Conservation (phyloP, 2,797 vertebrate genomes). For the Triplophysa yarkandensis region DNA sequence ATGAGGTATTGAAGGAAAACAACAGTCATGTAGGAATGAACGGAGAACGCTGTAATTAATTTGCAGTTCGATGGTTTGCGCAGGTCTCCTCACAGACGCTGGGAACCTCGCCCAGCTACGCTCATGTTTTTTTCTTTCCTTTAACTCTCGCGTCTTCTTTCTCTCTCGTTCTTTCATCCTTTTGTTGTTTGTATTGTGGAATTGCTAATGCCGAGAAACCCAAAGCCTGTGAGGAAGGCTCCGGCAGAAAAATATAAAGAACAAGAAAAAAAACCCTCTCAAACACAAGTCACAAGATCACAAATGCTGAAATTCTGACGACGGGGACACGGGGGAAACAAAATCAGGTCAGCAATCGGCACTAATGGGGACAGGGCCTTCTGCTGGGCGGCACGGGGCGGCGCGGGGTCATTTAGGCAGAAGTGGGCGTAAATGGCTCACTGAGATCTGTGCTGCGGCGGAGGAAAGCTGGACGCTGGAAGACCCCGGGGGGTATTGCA, state of each 20-base stretch:
- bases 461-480: slow-evolving; percentile 44
- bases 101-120: slow-evolving; percentile 24
- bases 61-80: slow-evolving; percentile 48
- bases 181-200: slow-evolving; percentile 57
- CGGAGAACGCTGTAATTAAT: slow-evolving; percentile 58
- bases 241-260: not conserved
- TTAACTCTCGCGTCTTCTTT: slow-evolving; percentile 8
- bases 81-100: slow-evolving; percentile 17
- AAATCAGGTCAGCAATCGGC: slow-evolving; percentile 58
- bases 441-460: slow-evolving; percentile 30
- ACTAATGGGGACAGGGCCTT: slow-evolving; percentile 54
- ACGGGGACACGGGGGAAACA: slow-evolving; percentile 47
- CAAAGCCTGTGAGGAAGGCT: slow-evolving; percentile 54
- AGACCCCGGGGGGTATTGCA: slow-evolving; percentile 43
- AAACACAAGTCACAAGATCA: slow-evolving; percentile 55
- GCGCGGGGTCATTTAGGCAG: slow-evolving; percentile 53
- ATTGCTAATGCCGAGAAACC: slow-evolving; percentile 56
- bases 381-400: slow-evolving; percentile 39
- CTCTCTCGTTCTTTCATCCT: slow-evolving; percentile 39
- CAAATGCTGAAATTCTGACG: slow-evolving; percentile 55
- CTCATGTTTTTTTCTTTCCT: slow-evolving; percentile 38
- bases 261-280: slow-evolving; percentile 5
- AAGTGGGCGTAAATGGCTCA: slow-evolving; percentile 43
- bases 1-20: slow-evolving; percentile 63
- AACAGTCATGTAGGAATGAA: slow-evolving; percentile 54